These are phyloP conservation scores for Apistogramma diplotaenia DNA, from an alignment of 2,113 vertebrate genomes.

Conservation along the genomic window DNA sequence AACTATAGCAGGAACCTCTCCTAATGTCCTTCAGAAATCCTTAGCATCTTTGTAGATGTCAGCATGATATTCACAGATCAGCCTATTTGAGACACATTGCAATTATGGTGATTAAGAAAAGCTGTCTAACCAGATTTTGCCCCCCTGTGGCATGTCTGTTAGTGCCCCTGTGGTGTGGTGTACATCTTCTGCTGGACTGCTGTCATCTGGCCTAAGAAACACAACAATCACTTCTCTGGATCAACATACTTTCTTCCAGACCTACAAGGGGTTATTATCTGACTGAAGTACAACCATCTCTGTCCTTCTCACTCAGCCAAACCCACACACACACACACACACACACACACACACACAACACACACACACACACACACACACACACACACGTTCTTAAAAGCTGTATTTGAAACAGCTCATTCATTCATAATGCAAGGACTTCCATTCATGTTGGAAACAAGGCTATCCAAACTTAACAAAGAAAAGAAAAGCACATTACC, in stretches of 20 bases:
- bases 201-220: background rate
- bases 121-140: background rate
- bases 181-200: background rate
- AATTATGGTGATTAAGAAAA: background rate
- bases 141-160: background rate
- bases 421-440: background rate
- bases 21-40: background rate
- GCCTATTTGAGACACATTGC: background rate
- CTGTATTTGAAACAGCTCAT: background rate
- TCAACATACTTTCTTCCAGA: background rate
- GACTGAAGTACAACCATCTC: background rate
- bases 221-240: background rate
- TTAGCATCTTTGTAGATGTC: background rate
- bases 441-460: background rate
- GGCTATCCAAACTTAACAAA: background rate
- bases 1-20: rapidly evolving
- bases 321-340: background rate
- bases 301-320: background rate
- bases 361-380: background rate
- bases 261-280: background rate
- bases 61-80: background rate
- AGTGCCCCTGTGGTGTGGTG: rapidly evolving
- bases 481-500: background rate
- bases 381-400: background rate
- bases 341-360: background rate